Conservation (phyloP, 2,113 vertebrate species). For the Heliornis fulica region DNA sequence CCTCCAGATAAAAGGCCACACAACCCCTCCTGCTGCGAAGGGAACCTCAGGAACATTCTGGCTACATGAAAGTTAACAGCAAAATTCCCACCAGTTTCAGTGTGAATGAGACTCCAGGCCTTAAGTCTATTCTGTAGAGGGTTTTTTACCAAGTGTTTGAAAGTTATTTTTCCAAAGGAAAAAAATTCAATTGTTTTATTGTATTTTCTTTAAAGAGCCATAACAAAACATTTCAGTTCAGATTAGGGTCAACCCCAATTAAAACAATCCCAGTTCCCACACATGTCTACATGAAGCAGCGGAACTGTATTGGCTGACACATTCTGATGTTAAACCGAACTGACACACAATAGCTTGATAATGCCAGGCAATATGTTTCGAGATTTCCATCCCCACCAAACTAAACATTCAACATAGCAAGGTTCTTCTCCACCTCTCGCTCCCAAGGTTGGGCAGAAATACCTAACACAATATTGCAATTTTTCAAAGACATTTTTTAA, state of each 20-base stretch:
- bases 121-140: neutral
- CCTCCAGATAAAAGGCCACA: conserved; percentile 4
- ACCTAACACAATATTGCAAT: neutral
- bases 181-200: neutral
- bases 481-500: neutral
- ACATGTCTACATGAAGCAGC: neutral
- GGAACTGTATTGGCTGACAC: neutral
- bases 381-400: neutral
- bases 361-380: neutral
- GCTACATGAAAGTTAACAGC: neutral
- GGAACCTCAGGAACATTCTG: conserved; percentile 27
- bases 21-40: neutral
- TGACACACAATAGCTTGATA: neutral
- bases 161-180: neutral
- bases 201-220: conserved; percentile 3
- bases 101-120: conserved; percentile 19
- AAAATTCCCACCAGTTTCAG: conserved; percentile 20
- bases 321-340: neutral
- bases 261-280: conserved; percentile 16
- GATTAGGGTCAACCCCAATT: neutral
- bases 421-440: neutral
- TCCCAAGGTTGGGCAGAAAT: neutral
- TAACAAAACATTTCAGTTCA: conserved; percentile 16
- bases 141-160: conserved; percentile 17
- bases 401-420: neutral